Evolutionary conservation across 1,140 invertebrate species (phyloP), one percentile per base, ranked within the genome.

Genomic region (Drosophila busckii): DNA sequence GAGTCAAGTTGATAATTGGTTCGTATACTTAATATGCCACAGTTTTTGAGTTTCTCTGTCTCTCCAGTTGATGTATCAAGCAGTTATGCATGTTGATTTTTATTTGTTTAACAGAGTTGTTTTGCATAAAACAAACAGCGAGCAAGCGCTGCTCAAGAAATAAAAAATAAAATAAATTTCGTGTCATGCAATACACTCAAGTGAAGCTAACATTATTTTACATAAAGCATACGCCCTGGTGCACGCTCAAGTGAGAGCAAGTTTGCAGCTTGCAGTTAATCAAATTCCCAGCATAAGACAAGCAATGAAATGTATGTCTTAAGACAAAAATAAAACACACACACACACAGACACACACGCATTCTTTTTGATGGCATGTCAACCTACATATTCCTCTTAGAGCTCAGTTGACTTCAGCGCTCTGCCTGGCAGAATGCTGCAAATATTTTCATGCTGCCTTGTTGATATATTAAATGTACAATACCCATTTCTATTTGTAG

Each of bases 381-480:
- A 48, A 28, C 12, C 28, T 6, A 16, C 34, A 20, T 12, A 13
- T 50, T 10, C 23, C 20, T 6, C 5, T 9, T 10, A 2, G 0
- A 3, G 13, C 16, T 35, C 7, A 5, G 17, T 20, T 7, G 5
- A 38, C 25, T 7, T 16, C 12, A n/a, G 8, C 15, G 7, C 1
- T n/a, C 13, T 3, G 2, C 17, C 8, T 8, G 15, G 10, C 22
- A 13, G 28, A 49, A 58, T 29, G 13, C 12, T 29, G 40, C 6
- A 4, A 35, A 9, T 48, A 42, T 42, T 13, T 44, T 8, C 2
- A n/a, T 38, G 31, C n/a, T n/a, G 38, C 29, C 28, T 29, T 48
- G 53, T 62, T 75, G 62, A 62, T 66, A 70, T 76, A 76, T 78
- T 70, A 48, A 78, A 78, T 78, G 69, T 71, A 55, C 50, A 53